Conservation (phyloP, 64 coral and sea anemone genomes). For the Dendronephthya gigantea region DNA sequence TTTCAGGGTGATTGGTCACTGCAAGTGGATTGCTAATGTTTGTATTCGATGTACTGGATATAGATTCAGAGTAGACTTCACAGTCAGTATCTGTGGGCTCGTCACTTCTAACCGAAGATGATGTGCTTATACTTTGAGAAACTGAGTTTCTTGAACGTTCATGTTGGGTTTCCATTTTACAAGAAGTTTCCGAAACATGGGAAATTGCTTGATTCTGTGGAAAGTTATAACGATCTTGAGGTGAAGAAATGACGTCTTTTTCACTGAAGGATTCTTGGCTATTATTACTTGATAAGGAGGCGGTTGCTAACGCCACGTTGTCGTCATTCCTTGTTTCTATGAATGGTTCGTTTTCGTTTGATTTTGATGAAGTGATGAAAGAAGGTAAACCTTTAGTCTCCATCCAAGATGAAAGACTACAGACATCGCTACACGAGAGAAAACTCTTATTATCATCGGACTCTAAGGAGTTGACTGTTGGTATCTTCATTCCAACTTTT, state of each 20-base stretch:
- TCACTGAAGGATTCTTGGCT: background rate
- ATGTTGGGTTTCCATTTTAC: background rate
- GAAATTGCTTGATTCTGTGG: background rate
- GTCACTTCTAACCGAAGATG: background rate
- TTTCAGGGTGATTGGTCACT: background rate
- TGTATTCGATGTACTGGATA: background rate
- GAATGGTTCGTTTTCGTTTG: background rate
- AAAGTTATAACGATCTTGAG: background rate
- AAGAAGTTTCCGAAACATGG: background rate
- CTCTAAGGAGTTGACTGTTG: background rate
- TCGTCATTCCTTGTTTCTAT: background rate
- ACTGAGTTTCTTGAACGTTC: background rate
- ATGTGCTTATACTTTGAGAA: background rate
- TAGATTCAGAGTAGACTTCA: background rate
- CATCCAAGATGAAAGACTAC: background rate
- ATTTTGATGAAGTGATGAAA: background rate
- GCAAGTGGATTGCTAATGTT: background rate
- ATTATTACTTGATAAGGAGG: background rate
- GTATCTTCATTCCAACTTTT: background rate
- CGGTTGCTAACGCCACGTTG: background rate
- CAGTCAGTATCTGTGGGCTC: background rate
- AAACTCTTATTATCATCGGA: background rate
- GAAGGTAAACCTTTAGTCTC: background rate
- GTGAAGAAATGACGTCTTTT: background rate
- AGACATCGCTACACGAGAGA: background rate